These are phyloP conservation scores for Ormyrus rosae DNA, from an alignment of 2,888 invertebrate genomes.

Conservation along the genomic window DNA sequence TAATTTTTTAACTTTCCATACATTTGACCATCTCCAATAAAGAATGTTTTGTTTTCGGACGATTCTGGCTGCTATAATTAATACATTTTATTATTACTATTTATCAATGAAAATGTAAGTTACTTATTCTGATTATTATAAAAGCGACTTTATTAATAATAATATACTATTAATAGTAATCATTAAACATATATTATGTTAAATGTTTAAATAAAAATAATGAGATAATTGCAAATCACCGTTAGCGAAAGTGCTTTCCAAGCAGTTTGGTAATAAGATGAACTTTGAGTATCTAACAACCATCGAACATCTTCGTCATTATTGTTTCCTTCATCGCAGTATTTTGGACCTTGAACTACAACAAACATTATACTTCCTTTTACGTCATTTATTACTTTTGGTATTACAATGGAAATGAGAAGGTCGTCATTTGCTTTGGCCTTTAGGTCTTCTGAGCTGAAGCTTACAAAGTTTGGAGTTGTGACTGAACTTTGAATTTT, in stretches of 20 bases:
- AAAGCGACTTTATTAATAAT: not conserved
- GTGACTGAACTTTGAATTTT: not conserved
- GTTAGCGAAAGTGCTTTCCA: slow-evolving; percentile 42
- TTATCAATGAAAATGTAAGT: not conserved
- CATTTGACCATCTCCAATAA: slow-evolving; percentile 59
- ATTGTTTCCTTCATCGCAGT: slow-evolving; percentile 24
- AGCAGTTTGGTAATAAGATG: slow-evolving; percentile 17
- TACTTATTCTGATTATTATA: not conserved
- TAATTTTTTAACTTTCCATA: slow-evolving; percentile 58
- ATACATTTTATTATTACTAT: not conserved
- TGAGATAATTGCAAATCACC: not conserved
- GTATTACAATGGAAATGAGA: slow-evolving; percentile 60
- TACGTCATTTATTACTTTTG: slow-evolving; percentile 60
- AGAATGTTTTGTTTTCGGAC: slow-evolving; percentile 54
- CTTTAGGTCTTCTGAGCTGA: slow-evolving; percentile 43
- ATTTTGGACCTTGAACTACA: slow-evolving; percentile 58
- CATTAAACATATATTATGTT: not conserved
- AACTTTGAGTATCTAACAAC: not conserved
- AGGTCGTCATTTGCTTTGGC: slow-evolving; percentile 40
- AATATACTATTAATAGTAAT: too few relatives aligned
- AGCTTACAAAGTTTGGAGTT: slow-evolving; percentile 51
- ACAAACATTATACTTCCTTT: slow-evolving; percentile 54
- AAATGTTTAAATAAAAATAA: not conserved
- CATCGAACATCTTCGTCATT: slow-evolving; percentile 8
- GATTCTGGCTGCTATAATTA: slow-evolving; percentile 50